phyloP scores from a whole-genome alignment of 2,113 vertebrate genomes.

The Mormyrus lacerda region DNA sequence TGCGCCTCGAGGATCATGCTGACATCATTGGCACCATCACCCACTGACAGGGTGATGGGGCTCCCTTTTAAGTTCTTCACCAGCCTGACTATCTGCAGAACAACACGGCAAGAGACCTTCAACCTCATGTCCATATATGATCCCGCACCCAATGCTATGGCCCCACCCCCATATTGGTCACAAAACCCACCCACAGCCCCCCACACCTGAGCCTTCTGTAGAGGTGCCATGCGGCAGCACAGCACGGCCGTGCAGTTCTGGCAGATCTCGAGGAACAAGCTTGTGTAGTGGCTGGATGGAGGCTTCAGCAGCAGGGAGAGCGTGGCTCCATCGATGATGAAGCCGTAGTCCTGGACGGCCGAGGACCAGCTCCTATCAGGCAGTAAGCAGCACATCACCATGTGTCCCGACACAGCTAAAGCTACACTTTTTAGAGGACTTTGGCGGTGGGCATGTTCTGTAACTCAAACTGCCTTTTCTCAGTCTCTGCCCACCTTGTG shows the following conservation, averaged over 20 bases:
- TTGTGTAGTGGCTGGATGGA: slow-evolving; percentile 74
- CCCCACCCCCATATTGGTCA: neutral
- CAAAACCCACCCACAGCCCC: neutral
- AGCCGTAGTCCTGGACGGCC: slow-evolving; percentile 76
- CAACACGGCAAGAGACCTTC: neutral
- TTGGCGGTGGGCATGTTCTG: neutral
- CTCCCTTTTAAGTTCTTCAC: slow-evolving; percentile 91
- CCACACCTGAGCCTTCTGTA: slow-evolving; percentile 92
- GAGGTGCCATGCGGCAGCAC: slow-evolving; percentile 93
- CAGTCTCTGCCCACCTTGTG: slow-evolving; percentile 62
- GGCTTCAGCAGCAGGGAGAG: slow-evolving; percentile 83
- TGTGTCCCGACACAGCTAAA: neutral
- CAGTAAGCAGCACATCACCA: neutral
- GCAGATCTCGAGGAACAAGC: slow-evolving; percentile 90
- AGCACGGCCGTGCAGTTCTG: slow-evolving; percentile 88
- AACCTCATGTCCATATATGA: neutral
- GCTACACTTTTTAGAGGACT: neutral
- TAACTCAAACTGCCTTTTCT: neutral
- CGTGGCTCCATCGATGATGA: slow-evolving; percentile 88
- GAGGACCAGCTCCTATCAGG: slow-evolving; percentile 70
- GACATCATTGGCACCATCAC: slow-evolving; percentile 95
- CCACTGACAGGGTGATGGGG: slow-evolving; percentile 87
- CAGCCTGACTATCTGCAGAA: slow-evolving; percentile 84
- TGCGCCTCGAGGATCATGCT: slow-evolving; percentile 99
- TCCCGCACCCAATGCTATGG: neutral